These are phyloP conservation scores for Lithophane leautieri DNA, from an alignment of 2,888 invertebrate genomes.

Conservation along the genomic window DNA sequence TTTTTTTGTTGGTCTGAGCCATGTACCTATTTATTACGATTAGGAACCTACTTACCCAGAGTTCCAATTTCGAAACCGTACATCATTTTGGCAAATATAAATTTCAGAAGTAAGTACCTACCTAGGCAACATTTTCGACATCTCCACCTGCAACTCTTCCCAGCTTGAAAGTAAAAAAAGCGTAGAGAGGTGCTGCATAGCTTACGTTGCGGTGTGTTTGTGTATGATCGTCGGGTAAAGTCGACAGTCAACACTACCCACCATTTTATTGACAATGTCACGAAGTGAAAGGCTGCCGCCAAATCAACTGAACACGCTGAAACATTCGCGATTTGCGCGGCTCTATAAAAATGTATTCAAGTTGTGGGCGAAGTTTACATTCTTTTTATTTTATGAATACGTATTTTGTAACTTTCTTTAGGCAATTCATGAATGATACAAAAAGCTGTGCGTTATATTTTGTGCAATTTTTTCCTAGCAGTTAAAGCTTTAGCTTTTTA, in stretches of 20 bases:
- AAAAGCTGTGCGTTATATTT: neutral
- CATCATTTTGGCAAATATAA: neutral
- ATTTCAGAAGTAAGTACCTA: neutral
- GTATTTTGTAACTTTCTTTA: neutral
- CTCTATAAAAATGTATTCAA: neutral
- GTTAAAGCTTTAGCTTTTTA: neutral
- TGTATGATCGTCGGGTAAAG: conserved; percentile 12
- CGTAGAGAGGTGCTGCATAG: neutral
- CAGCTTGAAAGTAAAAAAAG: neutral
- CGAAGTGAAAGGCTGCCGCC: conserved; percentile 58
- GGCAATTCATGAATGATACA: neutral
- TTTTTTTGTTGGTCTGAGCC: too few species aligned
- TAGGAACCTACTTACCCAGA: neutral
- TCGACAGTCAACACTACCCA: conserved; percentile 39
- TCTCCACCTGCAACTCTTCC: neutral
- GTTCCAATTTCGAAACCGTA: neutral
- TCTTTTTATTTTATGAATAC: neutral
- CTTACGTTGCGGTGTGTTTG: neutral
- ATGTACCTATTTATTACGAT: too few species aligned
- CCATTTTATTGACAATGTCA: conserved; percentile 34
- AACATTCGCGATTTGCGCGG: conserved; percentile 8
- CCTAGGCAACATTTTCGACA: neutral
- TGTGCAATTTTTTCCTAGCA: neutral
- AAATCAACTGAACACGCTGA: conserved; percentile 27
- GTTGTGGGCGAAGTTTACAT: neutral